These are phyloP conservation scores for Campoplex capitator DNA, from an alignment of 2,888 invertebrate genomes.

Conservation along the genomic window DNA sequence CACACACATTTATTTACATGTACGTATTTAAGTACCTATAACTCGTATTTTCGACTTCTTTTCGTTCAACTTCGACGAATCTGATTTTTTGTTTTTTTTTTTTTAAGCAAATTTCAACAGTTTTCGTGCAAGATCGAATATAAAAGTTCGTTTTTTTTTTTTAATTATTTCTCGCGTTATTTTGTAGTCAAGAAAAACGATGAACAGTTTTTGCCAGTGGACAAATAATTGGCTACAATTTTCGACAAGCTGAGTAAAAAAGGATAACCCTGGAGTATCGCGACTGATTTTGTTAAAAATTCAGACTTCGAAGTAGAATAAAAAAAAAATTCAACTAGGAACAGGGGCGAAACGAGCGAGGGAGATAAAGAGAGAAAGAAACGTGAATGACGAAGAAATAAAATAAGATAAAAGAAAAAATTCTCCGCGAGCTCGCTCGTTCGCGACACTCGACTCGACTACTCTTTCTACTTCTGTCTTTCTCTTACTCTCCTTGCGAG, in stretches of 20 bases:
- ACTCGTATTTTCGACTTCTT: background rate
- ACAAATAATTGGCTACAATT: too few species aligned
- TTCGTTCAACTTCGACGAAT: background rate
- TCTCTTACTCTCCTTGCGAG: slow-evolving; percentile 30
- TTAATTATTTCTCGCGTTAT: too few species aligned
- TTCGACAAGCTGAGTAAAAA: background rate
- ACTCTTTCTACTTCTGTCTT: slow-evolving; percentile 63
- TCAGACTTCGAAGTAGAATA: background rate
- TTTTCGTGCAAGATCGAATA: background rate
- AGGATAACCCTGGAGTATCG: background rate
- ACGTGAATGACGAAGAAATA: slow-evolving; percentile 46
- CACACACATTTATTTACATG: slow-evolving; percentile 37
- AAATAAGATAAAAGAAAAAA: slow-evolving; percentile 44
- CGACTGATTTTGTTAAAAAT: background rate
- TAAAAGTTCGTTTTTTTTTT: too few species aligned
- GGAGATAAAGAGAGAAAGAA: slow-evolving; percentile 36
- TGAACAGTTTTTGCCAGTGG: too few species aligned
- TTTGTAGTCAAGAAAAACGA: too few species aligned
- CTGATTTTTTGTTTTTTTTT: background rate
- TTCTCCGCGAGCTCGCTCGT: slow-evolving; percentile 57
- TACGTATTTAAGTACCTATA: background rate
- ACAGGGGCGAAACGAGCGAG: slow-evolving; percentile 39
- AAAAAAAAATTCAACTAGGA: slow-evolving; percentile 15
- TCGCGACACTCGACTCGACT: slow-evolving; percentile 68
- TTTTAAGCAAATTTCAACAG: background rate